A percentile compares a stretch with the other conserved stretches of the same genome.
These are phyloP conservation scores for Rosalia funebris DNA, from an alignment of 2,888 invertebrate species.

Conservation along the genomic window DNA sequence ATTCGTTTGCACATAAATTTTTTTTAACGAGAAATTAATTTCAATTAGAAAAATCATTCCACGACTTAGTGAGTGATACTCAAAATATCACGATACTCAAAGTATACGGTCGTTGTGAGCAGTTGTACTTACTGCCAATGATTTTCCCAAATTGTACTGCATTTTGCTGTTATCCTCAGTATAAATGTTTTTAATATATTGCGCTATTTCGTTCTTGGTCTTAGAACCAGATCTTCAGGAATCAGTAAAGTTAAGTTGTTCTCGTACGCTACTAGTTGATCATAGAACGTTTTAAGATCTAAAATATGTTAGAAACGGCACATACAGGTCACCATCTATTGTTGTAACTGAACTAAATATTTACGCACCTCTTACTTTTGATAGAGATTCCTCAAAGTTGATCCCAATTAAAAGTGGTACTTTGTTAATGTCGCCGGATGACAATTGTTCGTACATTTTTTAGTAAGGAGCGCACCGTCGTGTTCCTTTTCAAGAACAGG, in stretches of 20 bases:
- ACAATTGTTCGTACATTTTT: conserved; percentile 35
- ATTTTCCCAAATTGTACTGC: conserved; percentile 38
- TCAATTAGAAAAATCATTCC: too few species aligned
- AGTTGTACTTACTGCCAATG: conserved; percentile 42
- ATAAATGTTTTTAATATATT: conserved; percentile 38
- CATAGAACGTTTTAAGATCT: conserved; percentile 35
- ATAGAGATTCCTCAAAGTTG: conserved; percentile 44
- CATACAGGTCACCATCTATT: too few species aligned
- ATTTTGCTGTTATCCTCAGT: conserved; percentile 29
- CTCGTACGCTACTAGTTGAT: conserved; percentile 30
- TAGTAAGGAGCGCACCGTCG: conserved; percentile 41
- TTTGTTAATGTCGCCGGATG: conserved; percentile 38
- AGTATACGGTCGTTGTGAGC: too few species aligned
- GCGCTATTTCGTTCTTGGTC: conserved; percentile 29
- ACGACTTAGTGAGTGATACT: too few species aligned
- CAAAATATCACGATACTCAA: too few species aligned
- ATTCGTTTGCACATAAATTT: too few species aligned
- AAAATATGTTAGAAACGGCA: too few species aligned
- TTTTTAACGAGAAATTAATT: too few species aligned
- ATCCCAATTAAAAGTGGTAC: conserved; percentile 44
- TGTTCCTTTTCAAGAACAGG: conserved; percentile 42
- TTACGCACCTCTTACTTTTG: conserved; percentile 29
- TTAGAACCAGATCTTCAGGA: conserved; percentile 30
- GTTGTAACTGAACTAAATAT: too few species aligned
- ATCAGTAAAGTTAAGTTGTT: conserved; percentile 30